These are phyloP conservation scores for Palythoa heliodiscus DNA, from an alignment of 92 coral and sea anemone genomes.

Conservation along the genomic window DNA sequence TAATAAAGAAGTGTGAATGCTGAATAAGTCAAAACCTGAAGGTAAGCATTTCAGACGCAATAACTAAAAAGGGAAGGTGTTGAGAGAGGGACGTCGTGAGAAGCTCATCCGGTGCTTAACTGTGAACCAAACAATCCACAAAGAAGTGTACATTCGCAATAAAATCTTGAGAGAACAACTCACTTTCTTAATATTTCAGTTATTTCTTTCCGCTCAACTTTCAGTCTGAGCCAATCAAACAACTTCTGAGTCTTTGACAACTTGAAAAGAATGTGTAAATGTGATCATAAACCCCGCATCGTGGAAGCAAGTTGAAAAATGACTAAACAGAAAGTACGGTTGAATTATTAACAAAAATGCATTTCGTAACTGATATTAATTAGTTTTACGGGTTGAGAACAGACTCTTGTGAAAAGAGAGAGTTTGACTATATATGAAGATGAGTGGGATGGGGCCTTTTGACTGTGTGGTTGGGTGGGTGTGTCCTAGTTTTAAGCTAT, in stretches of 20 bases:
- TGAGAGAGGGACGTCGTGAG: background rate
- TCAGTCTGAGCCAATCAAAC: background rate
- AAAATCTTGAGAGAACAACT: background rate
- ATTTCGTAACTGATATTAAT: background rate
- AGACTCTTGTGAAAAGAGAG: background rate
- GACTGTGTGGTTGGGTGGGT: background rate
- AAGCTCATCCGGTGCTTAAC: background rate
- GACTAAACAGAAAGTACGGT: background rate
- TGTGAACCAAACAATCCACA: background rate
- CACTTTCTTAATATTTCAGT: slow-evolving; percentile 4
- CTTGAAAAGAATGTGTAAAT: background rate
- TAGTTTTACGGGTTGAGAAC: background rate
- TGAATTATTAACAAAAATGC: background rate
- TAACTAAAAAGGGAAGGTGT: background rate
- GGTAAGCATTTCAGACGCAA: background rate
- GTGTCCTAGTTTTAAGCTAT: background rate
- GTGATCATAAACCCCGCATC: background rate
- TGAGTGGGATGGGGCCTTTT: background rate
- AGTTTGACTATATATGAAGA: background rate
- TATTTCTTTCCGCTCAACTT: background rate
- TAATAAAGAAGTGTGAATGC: background rate
- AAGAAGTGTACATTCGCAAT: background rate
- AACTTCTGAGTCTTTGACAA: background rate
- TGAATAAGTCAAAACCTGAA: background rate
- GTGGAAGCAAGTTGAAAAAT: background rate